A percentile compares a stretch with the other conserved stretches of the same genome.
phyloP scores from a whole-genome alignment of 2,113 vertebrate genomes.

The Periophthalmus modestus region DNA sequence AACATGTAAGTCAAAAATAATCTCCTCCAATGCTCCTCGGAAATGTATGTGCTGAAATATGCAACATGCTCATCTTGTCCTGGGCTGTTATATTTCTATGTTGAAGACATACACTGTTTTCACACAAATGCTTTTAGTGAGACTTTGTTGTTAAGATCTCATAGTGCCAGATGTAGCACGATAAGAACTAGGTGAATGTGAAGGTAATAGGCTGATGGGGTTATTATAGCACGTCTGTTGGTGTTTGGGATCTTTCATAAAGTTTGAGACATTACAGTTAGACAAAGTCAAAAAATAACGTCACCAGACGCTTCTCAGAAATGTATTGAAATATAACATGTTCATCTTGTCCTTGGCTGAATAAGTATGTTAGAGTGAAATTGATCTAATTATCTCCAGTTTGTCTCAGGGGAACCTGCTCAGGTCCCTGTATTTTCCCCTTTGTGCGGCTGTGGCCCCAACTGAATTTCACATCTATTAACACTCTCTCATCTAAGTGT shows the following conservation, averaged over 20 bases:
- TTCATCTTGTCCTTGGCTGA: slow-evolving; percentile 71
- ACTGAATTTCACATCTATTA: slow-evolving; percentile 77
- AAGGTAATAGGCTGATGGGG: neutral
- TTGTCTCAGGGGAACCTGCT: slow-evolving; percentile 77
- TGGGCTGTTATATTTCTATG: neutral
- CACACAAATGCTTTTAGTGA: neutral
- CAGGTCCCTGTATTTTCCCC: slow-evolving; percentile 75
- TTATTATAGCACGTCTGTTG: neutral
- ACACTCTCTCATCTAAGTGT: slow-evolving; percentile 77
- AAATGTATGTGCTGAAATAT: slow-evolving; percentile 41
- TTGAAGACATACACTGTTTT: neutral
- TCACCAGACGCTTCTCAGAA: slow-evolving; percentile 37
- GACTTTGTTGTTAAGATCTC: neutral
- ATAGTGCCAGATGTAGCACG: neutral
- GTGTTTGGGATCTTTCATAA: neutral
- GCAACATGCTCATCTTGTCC: slow-evolving; percentile 61
- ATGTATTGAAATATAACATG: slow-evolving; percentile 52
- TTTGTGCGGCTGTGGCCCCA: slow-evolving; percentile 75
- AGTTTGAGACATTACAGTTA: neutral
- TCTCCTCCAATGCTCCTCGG: slow-evolving; percentile 42
- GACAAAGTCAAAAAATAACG: slow-evolving; percentile 59
- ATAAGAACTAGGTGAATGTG: neutral
- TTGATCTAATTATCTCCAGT: slow-evolving; percentile 79
- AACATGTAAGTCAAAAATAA: slow-evolving; percentile 66
- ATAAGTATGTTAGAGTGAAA: slow-evolving; percentile 65